A percentile compares a stretch with the other conserved stretches of the same genome.
Conservation (phyloP, 2,888 invertebrate genomes). For the Chloromyia formosa region DNA sequence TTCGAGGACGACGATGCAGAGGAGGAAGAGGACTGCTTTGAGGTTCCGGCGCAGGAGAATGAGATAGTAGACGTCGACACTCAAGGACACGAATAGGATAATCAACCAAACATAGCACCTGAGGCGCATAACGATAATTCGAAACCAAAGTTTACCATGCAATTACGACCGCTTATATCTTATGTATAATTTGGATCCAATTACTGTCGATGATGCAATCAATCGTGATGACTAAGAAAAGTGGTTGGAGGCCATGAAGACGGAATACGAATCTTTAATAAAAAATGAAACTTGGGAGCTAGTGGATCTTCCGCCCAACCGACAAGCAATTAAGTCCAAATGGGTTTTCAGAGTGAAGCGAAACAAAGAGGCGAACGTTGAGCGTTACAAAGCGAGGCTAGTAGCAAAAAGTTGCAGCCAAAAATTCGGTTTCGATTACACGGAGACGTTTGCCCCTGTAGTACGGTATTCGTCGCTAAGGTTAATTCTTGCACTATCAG, state of each 20-base stretch:
- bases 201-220: not conserved
- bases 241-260: not conserved
- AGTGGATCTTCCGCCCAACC: not conserved
- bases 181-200: too few relatives aligned
- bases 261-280: not conserved
- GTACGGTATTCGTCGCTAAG: not conserved
- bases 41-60: too few relatives aligned
- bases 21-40: too few relatives aligned
- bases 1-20: too few relatives aligned
- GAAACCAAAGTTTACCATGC: too few relatives aligned
- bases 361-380: not conserved
- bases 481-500: not conserved
- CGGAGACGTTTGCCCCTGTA: not conserved
- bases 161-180: too few relatives aligned
- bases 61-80: too few relatives aligned
- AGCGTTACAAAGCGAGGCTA: not conserved
- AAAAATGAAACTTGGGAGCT: not conserved
- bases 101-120: too few relatives aligned
- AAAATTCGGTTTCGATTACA: not conserved
- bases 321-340: not conserved
- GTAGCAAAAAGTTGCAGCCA: not conserved
- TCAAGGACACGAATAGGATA: too few relatives aligned
- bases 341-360: not conserved
- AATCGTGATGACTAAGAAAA: not conserved
- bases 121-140: too few relatives aligned